A percentile compares a stretch with the other conserved stretches of the same genome.
phyloP scores from a whole-genome alignment of 2,888 invertebrate species.

The Embidobia sp. region DNA sequence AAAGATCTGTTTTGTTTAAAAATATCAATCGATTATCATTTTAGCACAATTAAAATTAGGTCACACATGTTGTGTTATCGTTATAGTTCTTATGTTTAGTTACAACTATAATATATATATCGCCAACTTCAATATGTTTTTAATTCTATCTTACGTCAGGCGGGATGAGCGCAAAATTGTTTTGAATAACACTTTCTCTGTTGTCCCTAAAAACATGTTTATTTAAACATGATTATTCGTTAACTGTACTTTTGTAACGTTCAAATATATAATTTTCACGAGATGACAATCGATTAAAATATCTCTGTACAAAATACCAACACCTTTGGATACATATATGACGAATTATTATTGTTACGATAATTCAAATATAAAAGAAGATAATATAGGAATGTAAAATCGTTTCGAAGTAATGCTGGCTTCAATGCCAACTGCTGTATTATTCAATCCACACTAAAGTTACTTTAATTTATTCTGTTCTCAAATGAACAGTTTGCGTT shows the following conservation, averaged over 20 bases:
- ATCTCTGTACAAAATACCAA: no score
- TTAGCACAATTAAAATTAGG: slow-evolving; percentile 28
- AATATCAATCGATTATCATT: slow-evolving; percentile 40
- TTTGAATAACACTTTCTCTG: slow-evolving; percentile 37
- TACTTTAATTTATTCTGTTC: no score
- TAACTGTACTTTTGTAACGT: slow-evolving; percentile 9
- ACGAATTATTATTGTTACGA: no score
- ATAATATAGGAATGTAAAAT: no score
- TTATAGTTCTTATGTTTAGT: slow-evolving; percentile 16
- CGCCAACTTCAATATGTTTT: slow-evolving; percentile 28
- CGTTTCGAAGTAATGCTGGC: no score
- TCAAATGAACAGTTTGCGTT: no score
- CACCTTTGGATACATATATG: no score
- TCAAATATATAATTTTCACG: no score
- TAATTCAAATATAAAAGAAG: no score
- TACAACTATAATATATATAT: slow-evolving; percentile 35
- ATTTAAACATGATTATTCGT: slow-evolving; percentile 22
- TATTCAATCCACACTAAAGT: no score
- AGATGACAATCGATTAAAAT: no score
- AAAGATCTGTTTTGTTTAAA: slow-evolving; percentile 37
- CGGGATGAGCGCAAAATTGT: slow-evolving; percentile 44
- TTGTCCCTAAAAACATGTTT: slow-evolving; percentile 18
- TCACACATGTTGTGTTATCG: slow-evolving; percentile 16
- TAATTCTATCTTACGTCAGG: slow-evolving; percentile 28
- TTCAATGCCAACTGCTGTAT: no score